Conservation (phyloP, 2,888 invertebrate species). For the Athrips mouffetella region DNA sequence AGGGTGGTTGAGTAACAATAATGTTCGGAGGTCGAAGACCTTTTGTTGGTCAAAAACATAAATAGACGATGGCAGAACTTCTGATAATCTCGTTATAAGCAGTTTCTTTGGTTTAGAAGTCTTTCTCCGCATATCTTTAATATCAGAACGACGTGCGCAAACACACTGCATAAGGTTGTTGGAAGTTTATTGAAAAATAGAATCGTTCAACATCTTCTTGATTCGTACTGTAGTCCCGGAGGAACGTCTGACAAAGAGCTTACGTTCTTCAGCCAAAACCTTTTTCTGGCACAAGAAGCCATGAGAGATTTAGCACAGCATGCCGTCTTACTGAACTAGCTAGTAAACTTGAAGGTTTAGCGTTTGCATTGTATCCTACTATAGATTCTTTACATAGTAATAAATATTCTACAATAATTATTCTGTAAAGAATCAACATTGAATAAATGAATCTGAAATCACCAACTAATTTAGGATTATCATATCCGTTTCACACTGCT, state of each 20-base stretch:
- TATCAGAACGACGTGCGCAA: conserved; percentile 21
- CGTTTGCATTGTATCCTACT: no score
- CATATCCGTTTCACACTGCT: conserved; percentile 6
- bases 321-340: neutral
- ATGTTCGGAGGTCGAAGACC: neutral
- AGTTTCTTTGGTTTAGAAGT: neutral
- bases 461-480: conserved; percentile 20
- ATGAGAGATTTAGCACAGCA: neutral
- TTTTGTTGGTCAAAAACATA: conserved; percentile 8
- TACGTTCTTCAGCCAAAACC: conserved; percentile 1
- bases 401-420: neutral
- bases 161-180: conserved; percentile 23
- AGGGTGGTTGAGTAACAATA: neutral
- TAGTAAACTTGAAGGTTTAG: neutral
- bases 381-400: no score
- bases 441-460: conserved; percentile 20
- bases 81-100: neutral
- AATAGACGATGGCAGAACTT: conserved; percentile 1
- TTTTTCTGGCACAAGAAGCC: neutral
- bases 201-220: conserved; percentile 12
- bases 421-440: neutral
- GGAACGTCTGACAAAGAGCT: conserved; percentile 6
- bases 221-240: conserved; percentile 12
- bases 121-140: conserved; percentile 15
- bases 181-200: conserved; percentile 13